Conservation (phyloP, 2,888 invertebrate species). For the Acanthosoma haemorrhoidale region DNA sequence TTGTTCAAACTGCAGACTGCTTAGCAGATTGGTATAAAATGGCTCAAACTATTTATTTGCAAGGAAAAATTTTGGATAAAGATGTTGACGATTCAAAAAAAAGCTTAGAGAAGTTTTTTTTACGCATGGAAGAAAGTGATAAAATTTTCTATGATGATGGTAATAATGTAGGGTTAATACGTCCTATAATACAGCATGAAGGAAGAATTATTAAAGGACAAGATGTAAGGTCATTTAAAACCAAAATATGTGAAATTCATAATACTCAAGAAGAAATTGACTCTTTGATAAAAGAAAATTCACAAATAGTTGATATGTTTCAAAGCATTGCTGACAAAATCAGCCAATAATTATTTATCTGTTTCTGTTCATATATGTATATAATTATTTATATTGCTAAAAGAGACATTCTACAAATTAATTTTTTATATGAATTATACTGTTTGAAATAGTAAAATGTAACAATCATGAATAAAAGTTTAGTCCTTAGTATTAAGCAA, state of each 20-base stretch:
- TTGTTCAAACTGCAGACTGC: conserved; percentile 69
- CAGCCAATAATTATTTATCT: background rate
- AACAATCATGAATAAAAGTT: too few relatives aligned
- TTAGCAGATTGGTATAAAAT: conserved; percentile 84
- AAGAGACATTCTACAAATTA: too few relatives aligned
- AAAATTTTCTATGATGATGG: conserved; percentile 41
- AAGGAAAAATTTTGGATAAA: conserved; percentile 74
- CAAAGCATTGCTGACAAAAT: conserved; percentile 41
- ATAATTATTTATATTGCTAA: too few relatives aligned
- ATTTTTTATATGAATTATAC: too few relatives aligned
- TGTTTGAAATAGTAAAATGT: too few relatives aligned
- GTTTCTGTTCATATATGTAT: too few relatives aligned
- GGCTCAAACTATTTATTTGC: conserved; percentile 78
- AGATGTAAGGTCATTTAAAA: conserved; percentile 40
- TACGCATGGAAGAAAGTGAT: conserved; percentile 40
- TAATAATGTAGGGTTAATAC: conserved; percentile 38
- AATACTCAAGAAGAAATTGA: conserved; percentile 47
- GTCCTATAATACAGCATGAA: conserved; percentile 36
- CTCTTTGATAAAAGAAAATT: conserved; percentile 48
- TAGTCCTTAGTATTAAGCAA: too few relatives aligned
- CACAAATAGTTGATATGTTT: conserved; percentile 47
- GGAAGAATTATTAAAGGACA: conserved; percentile 41
- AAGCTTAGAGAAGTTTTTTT: conserved; percentile 49
- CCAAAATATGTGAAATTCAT: conserved; percentile 44
- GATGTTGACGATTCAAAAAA: conserved; percentile 56